phyloP scores from a whole-genome alignment of 2,113 vertebrate genomes.

The Callorhinus ursinus region DNA sequence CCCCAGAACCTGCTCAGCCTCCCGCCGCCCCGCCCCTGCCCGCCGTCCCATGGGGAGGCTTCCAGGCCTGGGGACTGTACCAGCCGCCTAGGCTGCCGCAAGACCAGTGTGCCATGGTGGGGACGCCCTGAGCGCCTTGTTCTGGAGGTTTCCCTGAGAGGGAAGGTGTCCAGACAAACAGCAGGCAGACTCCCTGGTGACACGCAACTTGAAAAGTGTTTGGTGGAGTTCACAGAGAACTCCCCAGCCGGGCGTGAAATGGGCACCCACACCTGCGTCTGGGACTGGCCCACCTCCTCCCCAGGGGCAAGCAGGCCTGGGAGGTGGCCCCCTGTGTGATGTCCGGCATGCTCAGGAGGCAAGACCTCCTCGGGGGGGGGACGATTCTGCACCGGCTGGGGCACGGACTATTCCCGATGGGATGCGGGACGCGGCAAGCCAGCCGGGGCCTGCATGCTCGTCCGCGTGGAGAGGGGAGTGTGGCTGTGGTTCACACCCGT shows the following conservation, averaged over 20 bases:
- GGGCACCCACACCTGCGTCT: too few species aligned
- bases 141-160: not conserved
- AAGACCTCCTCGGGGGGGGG: not conserved
- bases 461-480: accelerated
- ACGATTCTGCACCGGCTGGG: accelerated
- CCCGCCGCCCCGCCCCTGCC: not conserved
- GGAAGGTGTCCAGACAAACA: accelerated
- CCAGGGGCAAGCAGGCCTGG: not conserved
- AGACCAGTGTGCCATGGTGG: not conserved
- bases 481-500: not conserved
- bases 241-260: not conserved
- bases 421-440: accelerated
- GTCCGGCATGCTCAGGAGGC: not conserved
- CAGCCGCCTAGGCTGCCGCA: accelerated
- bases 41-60: not conserved
- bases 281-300: not conserved
- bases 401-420: accelerated
- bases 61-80: not conserved
- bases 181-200: not conserved
- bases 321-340: not conserved
- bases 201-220: not conserved
- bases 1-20: too few species aligned
- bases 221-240: not conserved
- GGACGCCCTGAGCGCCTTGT: not conserved
- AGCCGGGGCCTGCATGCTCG: accelerated